Base-by-base conservation (phyloP, 2,888 invertebrate genomes). In the Ellobium chinense region DNA sequence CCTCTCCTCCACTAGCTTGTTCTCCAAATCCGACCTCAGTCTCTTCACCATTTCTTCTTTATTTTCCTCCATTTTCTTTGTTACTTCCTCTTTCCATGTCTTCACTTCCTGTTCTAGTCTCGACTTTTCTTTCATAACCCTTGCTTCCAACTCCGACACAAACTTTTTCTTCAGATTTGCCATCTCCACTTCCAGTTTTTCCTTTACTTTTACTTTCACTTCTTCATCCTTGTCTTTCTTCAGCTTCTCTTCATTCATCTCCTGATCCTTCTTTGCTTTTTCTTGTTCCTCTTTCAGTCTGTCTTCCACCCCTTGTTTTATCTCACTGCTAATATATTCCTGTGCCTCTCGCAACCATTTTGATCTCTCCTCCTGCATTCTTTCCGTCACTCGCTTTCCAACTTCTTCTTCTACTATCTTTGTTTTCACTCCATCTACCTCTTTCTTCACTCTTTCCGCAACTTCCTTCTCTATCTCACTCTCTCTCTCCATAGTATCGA, bases 81-180 rank as follows among this genome's bases (percentile, higher is more conserved):
- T 68, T 12, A 46, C 79, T 24, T 63, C 58, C 60, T 81, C 81
- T 54, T 46, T 31, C 79, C 65, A 72, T 0, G 24, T 18, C 36
- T 12, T 29, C 27, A 60, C 37, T 24, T 82, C 80, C 65, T 60
- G 62, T 21, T 56, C 68, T 18, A 73, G 39, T 1, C 74, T 65
- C n/a, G 77, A 56, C 65, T 73, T 74, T 37, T 81, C 78, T 37
- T 73, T 75, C 65, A 27, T 21, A 29, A 83, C 56, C 37, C 76
- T 29, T 9, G 36, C 78, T 0, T 76, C 31, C 60, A 83, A 9
- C 68, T 81, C 78, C n/a, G 37, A 39, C 2, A 70, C 29, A 56
- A 78, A 77, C 18, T 58, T 60, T 58, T 56, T 58, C 39, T 78
- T 73, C 36, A 72, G 27, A 18, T 58, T 72, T 14, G 56, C 31